Base-by-base conservation (phyloP, 2,888 invertebrate genomes). In the Coelinius sp. region DNA sequence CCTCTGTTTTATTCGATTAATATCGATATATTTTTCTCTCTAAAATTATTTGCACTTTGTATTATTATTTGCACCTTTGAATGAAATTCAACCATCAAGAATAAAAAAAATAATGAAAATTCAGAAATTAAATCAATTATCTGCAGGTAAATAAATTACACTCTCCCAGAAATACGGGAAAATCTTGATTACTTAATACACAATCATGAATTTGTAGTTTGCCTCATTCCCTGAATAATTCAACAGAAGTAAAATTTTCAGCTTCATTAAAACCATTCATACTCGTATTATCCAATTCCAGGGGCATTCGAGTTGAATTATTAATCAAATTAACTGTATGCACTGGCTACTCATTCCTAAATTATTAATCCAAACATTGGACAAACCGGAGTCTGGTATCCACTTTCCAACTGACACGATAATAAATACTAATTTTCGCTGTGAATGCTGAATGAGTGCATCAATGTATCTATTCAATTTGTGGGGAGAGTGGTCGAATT, bases 181-280 rank as follows among this genome's bases (percentile, higher is more conserved):
- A 46, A 27, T 56, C 27, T 14, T 56, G 56, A 56, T 27, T 56
- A 56, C 27, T 56, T 56, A 56, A 56, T 56, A 31, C 56, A 31
- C 17, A 27, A 56, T 56, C 27, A 31, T n/a, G 14, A 56, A 27
- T 24, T 10, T 31, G 3, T 6, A 5, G 14, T 27, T 14, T 8
- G 14, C n/a, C 20, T 22, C 49, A 49, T 1, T 22, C 49, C 14
- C 31, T 27, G 27, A 56, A 56, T 56, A 56, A 56, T 56, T 31
- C 27, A 56, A 10, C 31, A 31, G 31, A 25, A n/a, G n/a, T 53
- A 27, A 56, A 56, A 56, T 56, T 56, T 56, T 56, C 31, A 56
- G 56, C 27, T 56, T 56, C 56, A 56, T 56, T 56, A 56, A 56
- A 56, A 56, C 56, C 31, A 24, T 56, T 56, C 56, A 56, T 56